Evolutionary conservation across 2,113 vertebrate genomes (phyloP), one percentile per base, ranked within the genome.

Genomic region (Antechinus stuartii): DNA sequence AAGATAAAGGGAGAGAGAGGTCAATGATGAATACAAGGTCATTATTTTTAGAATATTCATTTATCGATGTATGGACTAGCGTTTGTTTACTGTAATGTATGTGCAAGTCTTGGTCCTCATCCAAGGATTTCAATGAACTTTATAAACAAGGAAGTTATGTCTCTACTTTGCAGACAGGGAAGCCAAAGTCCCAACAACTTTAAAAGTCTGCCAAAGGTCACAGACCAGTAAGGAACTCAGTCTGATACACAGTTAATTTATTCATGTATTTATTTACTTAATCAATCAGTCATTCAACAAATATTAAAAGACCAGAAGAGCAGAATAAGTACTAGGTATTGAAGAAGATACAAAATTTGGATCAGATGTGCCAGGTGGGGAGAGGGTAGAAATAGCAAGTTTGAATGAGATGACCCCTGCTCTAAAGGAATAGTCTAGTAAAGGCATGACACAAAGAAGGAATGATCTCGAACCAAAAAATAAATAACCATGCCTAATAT

Each of bases 1-100:
- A 47, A 50, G 46, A 52, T 30, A 49, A 52, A 90, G 24, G 46
- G 47, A 90, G 47, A 30, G 90, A 90, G 90, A 26, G 26, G 14
- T 90, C 46, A 30, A 52, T 27, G 47, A 50, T 50, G 90, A 50
- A 12, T 90, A 47, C 9, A 90, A 16, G 47, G 90, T 90, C 90
- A 90, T 90, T 49, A 90, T 47, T 90, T 84, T 84, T 90, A 90
- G 90, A 90, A 50, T 90, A 90, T 90, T 47, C 49, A 50, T 25
- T 90, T 52, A 14, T 52, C 8, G 16, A 90, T 90, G 27, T 47
- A 9, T 50, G 25, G 12, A 5, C 90, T 26, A 49, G 26, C 3
- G 27, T 50, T 90, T 47, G 9, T 50, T 90, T 52, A 49, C 27
- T 27, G 25, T 50, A 50, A 90, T 50, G 25, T 90, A 47, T 90